These are phyloP conservation scores for Drosophila glabriapex DNA, from an alignment of 2,888 invertebrate species.

Conservation along the genomic window DNA sequence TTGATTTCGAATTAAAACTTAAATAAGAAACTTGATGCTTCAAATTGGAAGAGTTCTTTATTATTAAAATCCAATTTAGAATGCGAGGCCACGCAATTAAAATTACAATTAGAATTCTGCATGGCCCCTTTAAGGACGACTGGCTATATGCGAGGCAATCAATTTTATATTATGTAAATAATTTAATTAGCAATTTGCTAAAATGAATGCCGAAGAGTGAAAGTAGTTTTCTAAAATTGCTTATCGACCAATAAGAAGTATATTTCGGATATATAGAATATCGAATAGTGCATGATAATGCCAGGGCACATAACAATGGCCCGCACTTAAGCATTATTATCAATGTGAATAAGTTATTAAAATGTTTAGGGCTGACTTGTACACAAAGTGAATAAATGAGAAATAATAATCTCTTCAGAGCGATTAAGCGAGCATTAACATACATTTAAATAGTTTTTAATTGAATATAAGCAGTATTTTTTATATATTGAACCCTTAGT, in stretches of 20 bases:
- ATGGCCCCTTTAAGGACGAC: neutral
- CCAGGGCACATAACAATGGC: neutral
- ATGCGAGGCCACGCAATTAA: neutral
- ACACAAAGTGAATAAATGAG: neutral
- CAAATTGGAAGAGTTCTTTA: neutral
- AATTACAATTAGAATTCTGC: neutral
- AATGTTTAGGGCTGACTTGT: neutral
- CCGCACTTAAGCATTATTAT: neutral
- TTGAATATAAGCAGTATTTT: neutral
- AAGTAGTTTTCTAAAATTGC: neutral
- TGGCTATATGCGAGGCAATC: neutral
- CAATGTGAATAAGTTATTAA: neutral
- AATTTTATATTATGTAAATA: neutral
- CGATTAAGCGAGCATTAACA: neutral
- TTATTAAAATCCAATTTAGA: neutral
- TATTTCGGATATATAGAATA: neutral
- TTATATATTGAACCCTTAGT: neutral
- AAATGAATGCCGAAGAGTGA: neutral
- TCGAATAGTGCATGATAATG: neutral
- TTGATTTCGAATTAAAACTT: neutral
- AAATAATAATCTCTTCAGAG: rapidly evolving
- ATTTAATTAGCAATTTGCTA: neutral
- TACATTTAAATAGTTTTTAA: neutral
- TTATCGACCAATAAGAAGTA: neutral
- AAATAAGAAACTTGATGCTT: neutral